phyloP scores from a whole-genome alignment of 2,888 invertebrate species.

The Chalcis sispes region DNA sequence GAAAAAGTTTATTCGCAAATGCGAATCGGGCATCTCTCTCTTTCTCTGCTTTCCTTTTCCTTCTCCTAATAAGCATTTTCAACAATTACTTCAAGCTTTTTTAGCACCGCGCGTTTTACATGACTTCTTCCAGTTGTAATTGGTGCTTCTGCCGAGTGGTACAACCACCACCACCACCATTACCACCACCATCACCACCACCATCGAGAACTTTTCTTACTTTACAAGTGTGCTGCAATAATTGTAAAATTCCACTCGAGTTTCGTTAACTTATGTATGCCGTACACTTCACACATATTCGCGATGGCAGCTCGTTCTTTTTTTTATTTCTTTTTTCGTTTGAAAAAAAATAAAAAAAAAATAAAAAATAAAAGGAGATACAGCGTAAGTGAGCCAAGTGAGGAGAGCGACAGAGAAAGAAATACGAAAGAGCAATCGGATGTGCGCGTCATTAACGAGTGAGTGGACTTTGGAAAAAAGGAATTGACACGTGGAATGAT shows the following conservation, averaged over 20 bases:
- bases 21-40: neutral
- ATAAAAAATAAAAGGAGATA: neutral
- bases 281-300: constrained; percentile 13
- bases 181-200: too few species aligned
- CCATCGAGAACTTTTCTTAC: constrained; percentile 33
- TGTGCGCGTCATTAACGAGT: constrained; percentile 38
- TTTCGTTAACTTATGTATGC: constrained; percentile 59
- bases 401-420: neutral
- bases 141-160: constrained; percentile 29
- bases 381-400: too few species aligned
- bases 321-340: neutral
- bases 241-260: constrained; percentile 59
- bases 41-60: neutral
- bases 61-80: constrained; percentile 42
- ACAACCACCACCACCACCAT: too few species aligned
- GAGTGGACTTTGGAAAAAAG: constrained; percentile 18
- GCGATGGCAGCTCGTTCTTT: constrained; percentile 19
- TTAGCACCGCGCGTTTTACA: constrained; percentile 31
- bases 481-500: constrained; percentile 45
- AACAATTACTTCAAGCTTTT: constrained; percentile 13
- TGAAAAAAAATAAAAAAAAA: too few species aligned
- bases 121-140: constrained; percentile 43
- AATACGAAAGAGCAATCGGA: constrained; percentile 23
- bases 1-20: constrained; percentile 27
- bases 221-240: constrained; percentile 56